phyloP scores from a whole-genome alignment of 1,140 invertebrate genomes.

The Rhizoglyphus robini region DNA sequence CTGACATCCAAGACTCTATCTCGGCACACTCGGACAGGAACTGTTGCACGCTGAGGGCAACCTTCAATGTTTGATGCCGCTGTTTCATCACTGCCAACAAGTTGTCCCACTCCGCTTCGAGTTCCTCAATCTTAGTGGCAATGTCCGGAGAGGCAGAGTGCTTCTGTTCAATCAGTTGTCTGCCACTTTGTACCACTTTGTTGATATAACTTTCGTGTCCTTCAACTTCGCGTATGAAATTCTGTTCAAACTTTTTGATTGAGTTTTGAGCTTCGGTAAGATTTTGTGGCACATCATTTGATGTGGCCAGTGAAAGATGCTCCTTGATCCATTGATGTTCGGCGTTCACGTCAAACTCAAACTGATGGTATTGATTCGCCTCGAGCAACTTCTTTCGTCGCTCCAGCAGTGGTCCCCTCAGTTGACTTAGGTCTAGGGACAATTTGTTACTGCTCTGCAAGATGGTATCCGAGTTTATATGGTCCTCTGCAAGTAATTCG shows the following conservation, averaged over 20 bases:
- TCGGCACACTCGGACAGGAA: slow-evolving; percentile 59
- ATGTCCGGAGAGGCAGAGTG: slow-evolving; percentile 51
- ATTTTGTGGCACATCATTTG: slow-evolving; percentile 42
- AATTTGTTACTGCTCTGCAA: slow-evolving; percentile 40
- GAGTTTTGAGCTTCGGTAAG: slow-evolving; percentile 79
- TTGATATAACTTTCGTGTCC: slow-evolving; percentile 69
- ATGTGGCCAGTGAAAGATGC: slow-evolving; percentile 60
- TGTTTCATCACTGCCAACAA: slow-evolving; percentile 47
- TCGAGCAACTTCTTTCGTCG: slow-evolving; percentile 69
- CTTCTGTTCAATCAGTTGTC: slow-evolving; percentile 49
- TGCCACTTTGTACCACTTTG: slow-evolving; percentile 56
- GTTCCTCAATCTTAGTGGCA: slow-evolving; percentile 29
- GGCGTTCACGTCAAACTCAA: slow-evolving; percentile 79
- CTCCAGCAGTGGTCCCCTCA: slow-evolving; percentile 38
- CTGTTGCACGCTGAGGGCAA: slow-evolving; percentile 67
- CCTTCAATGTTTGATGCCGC: background rate
- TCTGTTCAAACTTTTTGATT: slow-evolving; percentile 61
- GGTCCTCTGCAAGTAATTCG: slow-evolving; percentile 76
- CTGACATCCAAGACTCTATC: slow-evolving; percentile 79
- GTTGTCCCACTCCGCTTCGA: slow-evolving; percentile 52
- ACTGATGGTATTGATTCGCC: slow-evolving; percentile 75
- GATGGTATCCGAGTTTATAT: slow-evolving; percentile 81
- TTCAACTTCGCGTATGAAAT: slow-evolving; percentile 67
- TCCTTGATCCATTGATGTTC: slow-evolving; percentile 94
- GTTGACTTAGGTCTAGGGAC: slow-evolving; percentile 28